Evolutionary conservation across 2,113 vertebrate genomes (phyloP).

Genomic region (Chaetodon trifascialis): DNA sequence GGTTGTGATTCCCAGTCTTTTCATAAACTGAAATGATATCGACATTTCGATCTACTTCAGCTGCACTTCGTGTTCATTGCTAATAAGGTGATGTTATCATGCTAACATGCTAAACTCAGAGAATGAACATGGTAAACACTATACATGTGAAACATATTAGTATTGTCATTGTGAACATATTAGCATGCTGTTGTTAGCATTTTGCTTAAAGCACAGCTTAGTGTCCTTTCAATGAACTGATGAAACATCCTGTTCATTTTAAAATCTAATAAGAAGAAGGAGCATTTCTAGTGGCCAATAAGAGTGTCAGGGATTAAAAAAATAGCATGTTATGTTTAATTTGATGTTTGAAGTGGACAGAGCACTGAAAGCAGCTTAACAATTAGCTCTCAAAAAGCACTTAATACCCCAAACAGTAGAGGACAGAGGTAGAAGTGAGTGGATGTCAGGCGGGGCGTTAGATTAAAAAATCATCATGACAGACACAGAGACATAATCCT

Average conservation of each 20-base stretch:
- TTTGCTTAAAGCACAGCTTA: neutral
- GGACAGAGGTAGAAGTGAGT: conserved; percentile 14
- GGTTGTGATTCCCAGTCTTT: neutral
- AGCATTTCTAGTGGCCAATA: neutral
- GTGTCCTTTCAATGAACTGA: neutral
- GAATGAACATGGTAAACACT: neutral
- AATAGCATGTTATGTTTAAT: conserved; percentile 1
- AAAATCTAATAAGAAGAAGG: neutral
- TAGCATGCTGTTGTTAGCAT: neutral
- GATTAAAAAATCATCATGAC: conserved; percentile 46
- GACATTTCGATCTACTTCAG: neutral
- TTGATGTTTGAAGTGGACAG: conserved; percentile 25
- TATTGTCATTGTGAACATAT: neutral
- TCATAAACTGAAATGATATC: neutral
- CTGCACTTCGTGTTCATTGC: neutral
- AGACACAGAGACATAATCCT: conserved; percentile 22
- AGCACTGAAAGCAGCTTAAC: neutral
- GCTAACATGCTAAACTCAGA: conserved; percentile 7
- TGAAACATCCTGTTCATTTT: neutral
- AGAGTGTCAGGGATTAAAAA: neutral
- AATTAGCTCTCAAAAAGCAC: conserved; percentile 31
- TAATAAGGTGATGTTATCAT: neutral
- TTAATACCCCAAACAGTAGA: neutral
- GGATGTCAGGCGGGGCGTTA: conserved; percentile 8
- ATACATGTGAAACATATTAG: neutral